phyloP scores from a whole-genome alignment of 2,888 invertebrate species.

The Leptinotarsa juncta region DNA sequence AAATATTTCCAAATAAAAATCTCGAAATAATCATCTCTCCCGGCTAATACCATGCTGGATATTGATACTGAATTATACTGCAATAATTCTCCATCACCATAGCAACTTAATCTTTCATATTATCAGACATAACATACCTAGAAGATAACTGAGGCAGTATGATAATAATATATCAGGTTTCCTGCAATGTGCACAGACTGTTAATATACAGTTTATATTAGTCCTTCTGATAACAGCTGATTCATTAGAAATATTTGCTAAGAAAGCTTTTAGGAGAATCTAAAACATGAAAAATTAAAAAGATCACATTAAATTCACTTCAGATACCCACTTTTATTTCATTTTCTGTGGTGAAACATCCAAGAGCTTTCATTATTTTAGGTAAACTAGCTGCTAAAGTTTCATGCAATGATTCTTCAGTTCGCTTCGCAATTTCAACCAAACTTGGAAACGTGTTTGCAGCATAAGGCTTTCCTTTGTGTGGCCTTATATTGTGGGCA shows the following conservation, averaged over 20 bases:
- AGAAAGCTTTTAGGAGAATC: conserved; percentile 76
- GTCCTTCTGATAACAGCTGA: conserved; percentile 85
- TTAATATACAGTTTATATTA: conserved; percentile 82
- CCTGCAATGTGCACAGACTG: conserved; percentile 82
- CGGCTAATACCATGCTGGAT: too few relatives aligned
- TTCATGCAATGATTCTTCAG: conserved; percentile 79
- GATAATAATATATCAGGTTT: conserved; percentile 76
- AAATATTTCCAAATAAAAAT: too few relatives aligned
- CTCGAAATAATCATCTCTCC: too few relatives aligned
- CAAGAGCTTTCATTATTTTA: conserved; percentile 75
- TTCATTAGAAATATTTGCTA: conserved; percentile 72
- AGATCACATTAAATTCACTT: neutral
- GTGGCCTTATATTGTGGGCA: conserved; percentile 79
- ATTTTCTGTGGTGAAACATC: conserved; percentile 77
- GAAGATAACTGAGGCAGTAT: conserved; percentile 74
- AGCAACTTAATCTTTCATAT: neutral
- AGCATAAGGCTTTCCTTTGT: conserved; percentile 83
- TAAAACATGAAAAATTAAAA: conserved; percentile 56
- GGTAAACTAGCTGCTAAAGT: conserved; percentile 73
- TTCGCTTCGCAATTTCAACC: conserved; percentile 76
- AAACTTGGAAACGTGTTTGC: conserved; percentile 80
- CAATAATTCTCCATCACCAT: too few relatives aligned
- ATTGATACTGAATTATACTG: too few relatives aligned
- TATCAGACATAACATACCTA: conserved; percentile 65
- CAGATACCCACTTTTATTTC: conserved; percentile 72